Evolutionary conservation across 2,113 vertebrate genomes (phyloP), one percentile per base, ranked within the genome.

Genomic region (Puntigrus tetrazona): DNA sequence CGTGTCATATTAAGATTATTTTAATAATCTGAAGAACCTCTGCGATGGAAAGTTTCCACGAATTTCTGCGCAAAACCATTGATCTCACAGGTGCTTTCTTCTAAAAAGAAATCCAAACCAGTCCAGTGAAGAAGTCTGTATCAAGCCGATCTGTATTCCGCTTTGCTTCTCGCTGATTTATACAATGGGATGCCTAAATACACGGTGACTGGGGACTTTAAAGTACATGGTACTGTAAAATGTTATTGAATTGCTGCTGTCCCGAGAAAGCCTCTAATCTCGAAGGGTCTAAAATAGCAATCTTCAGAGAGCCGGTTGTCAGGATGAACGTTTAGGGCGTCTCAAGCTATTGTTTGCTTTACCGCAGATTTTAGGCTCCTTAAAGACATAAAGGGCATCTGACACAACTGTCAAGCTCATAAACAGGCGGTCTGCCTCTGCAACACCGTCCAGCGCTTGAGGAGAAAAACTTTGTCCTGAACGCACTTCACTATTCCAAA

Each of bases 361-460:
- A 6, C 36, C 78, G 16, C 78, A 45, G 7, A 80, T 22, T 65
- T 65, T 65, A 80, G 59, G 61, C 36, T 74, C 38, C 25, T 45
- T 41, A 41, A 55, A 77, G 50, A 36, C 50, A 77, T 38, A 80
- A 20, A 74, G 59, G 5, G 20, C 79, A 70, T 81, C 45, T 47
- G 43, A 81, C 61, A 52, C 27, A 52, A 22, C 79, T 67, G 63
- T 81, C 61, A 36, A 47, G 29, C 63, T 36, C 78, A 67, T 69
- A 81, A 81, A 81, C 77, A 79, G 27, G 36, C 73, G 34, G 47
- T 78, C 57, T 43, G 78, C 57, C 57, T 79, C 57, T 63, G 14
- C 36, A 79, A 61, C 36, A 29, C 8, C 57, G 3, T 79, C 63
- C 27, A 81, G 63, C 41, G 20, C 29, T 81, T n/a, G 5, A 50